Conservation (phyloP, 2,888 invertebrate species). For the Lasiommata megera region DNA sequence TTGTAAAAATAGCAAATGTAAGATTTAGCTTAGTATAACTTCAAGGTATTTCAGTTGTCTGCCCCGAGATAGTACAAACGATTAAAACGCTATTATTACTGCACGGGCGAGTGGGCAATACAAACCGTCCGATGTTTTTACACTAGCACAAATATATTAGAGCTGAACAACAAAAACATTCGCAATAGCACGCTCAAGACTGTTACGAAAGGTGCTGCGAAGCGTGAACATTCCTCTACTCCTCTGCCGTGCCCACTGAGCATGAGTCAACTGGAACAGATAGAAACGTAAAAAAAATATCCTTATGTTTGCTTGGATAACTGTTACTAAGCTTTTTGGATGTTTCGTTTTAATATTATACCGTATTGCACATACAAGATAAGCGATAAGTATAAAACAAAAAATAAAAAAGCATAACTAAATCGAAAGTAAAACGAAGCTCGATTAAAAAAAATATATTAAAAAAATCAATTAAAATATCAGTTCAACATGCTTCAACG, state of each 20-base stretch:
- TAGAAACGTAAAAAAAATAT: constrained; percentile 64
- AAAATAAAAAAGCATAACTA: too few species aligned
- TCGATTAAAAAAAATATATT: too few species aligned
- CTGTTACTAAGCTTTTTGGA: constrained; percentile 30
- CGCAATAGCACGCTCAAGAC: constrained; percentile 71
- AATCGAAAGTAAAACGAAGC: too few species aligned
- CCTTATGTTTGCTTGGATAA: constrained; percentile 45
- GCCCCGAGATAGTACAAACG: constrained; percentile 1
- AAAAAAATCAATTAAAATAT: too few species aligned
- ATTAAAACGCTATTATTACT: constrained; percentile 1
- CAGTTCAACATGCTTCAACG: too few species aligned
- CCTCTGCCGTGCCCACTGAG: constrained; percentile 62
- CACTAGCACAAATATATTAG: constrained; percentile 21
- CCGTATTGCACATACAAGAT: too few species aligned
- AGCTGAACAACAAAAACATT: constrained; percentile 61
- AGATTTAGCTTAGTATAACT: neutral
- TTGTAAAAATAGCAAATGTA: too few species aligned
- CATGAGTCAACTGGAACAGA: constrained; percentile 60
- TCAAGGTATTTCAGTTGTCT: neutral
- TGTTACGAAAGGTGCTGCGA: constrained; percentile 76
- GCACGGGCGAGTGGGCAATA: constrained; percentile 8
- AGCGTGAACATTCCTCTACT: constrained; percentile 80
- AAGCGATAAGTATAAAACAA: too few species aligned
- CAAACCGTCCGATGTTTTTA: constrained; percentile 17
- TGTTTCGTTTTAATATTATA: too few species aligned